A percentile compares a stretch with the other conserved stretches of the same genome.
phyloP scores from a whole-genome alignment of 2,888 invertebrate genomes.

The Erebia ligea region DNA sequence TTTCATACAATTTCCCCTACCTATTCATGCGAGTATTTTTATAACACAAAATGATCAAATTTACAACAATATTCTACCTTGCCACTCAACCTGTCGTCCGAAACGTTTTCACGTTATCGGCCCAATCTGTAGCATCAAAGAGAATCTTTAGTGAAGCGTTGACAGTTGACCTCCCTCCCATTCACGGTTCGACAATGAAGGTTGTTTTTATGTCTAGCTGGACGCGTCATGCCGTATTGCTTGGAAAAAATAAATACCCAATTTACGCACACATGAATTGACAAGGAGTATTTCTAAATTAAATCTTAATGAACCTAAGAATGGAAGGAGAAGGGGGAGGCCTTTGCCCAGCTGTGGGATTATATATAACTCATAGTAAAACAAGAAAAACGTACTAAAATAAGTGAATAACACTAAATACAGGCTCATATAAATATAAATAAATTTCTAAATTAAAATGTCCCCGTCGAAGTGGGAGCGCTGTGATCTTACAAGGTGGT shows the following conservation, averaged over 20 bases:
- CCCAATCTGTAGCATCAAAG: constrained; percentile 47
- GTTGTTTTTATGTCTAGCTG: constrained; percentile 12
- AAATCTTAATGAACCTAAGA: too few species aligned
- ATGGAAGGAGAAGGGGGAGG: too few species aligned
- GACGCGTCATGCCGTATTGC: not conserved
- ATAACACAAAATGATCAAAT: not conserved
- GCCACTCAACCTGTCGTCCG: constrained; percentile 9
- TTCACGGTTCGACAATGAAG: constrained; percentile 34
- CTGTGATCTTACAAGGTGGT: too few species aligned
- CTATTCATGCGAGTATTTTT: too few species aligned
- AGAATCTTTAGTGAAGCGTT: constrained; percentile 49
- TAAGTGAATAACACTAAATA: too few species aligned
- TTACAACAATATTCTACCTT: not conserved
- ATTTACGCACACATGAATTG: not conserved
- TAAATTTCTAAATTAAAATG: too few species aligned
- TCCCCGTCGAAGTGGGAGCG: too few species aligned
- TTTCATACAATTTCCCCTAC: too few species aligned
- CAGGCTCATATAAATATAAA: too few species aligned
- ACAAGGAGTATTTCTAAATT: not conserved
- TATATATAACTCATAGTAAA: too few species aligned
- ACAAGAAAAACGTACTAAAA: too few species aligned
- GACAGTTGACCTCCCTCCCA: constrained; percentile 46
- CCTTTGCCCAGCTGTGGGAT: too few species aligned
- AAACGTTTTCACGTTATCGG: constrained; percentile 46
- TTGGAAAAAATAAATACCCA: not conserved